phyloP scores from a whole-genome alignment of 2,888 invertebrate genomes.

The Leptinotarsa tumamoca region DNA sequence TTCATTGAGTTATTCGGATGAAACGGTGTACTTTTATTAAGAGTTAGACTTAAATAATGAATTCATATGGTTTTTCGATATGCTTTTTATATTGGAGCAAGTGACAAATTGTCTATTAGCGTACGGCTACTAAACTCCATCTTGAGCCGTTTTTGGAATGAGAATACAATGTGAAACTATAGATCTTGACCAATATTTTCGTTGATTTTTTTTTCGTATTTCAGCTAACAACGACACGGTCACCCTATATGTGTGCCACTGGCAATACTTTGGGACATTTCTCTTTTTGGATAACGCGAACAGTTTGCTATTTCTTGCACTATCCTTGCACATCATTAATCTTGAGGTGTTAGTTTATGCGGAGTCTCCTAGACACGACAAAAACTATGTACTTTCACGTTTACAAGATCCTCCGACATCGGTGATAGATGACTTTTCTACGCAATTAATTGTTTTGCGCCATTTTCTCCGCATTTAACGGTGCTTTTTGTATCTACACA shows the following conservation, averaged over 20 bases:
- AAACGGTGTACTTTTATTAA: too few species aligned
- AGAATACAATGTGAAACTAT: too few species aligned
- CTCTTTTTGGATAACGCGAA: neutral
- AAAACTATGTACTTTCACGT: constrained; percentile 27
- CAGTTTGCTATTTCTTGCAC: constrained; percentile 15
- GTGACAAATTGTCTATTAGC: too few species aligned
- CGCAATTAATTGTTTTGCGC: constrained; percentile 19
- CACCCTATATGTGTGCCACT: neutral
- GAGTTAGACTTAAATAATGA: too few species aligned
- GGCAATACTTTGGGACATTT: neutral
- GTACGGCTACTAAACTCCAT: too few species aligned
- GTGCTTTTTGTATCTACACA: neutral
- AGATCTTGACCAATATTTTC: too few species aligned
- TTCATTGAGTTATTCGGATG: too few species aligned
- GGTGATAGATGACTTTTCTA: constrained; percentile 20
- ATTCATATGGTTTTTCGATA: too few species aligned
- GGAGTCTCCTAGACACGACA: constrained; percentile 16
- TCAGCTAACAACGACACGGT: too few species aligned
- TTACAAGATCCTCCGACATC: constrained; percentile 14
- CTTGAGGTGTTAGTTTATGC: constrained; percentile 22
- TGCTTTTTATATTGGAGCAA: too few species aligned
- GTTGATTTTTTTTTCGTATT: too few species aligned
- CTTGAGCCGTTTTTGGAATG: too few species aligned
- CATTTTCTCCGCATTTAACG: neutral
- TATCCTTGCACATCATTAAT: constrained; percentile 30